Base-by-base conservation (phyloP, 2,797 vertebrate genomes). In the Macropodus opercularis region DNA sequence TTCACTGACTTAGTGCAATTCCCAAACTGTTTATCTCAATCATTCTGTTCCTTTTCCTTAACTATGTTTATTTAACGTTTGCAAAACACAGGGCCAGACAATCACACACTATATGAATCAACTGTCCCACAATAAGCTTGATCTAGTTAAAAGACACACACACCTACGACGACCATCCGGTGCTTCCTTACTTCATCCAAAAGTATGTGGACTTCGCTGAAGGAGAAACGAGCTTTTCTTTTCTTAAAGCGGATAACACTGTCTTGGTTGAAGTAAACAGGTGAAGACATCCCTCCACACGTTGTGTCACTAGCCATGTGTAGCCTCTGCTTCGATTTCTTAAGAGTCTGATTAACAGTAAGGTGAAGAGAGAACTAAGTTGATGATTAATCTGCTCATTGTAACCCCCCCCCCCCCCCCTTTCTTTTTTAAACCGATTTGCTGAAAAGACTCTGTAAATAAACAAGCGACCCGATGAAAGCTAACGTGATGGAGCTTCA, bases 111-210 rank as follows among this genome's bases (percentile, higher is more conserved):
- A 0, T 3, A 36, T 36, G 6, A 29, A 23, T 31, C 6, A 26
- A 3, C 13, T 2, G 44, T 22, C 63, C 36, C 21, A 14, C 2
- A 4, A 29, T 15, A 42, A 38, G 17, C 23, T n/a, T n/a, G n/a
- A n/a, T n/a, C n/a, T n/a, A 43, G n/a, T 6, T 35, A 6, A 13
- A 32, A 26, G 6, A 47, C 46, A 92, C n/a, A n/a, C 92, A 38
- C 79, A 93, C 93, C 93, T 13, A 94, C 91, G 42, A 94, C 84
- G 22, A 94, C 78, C 63, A 80, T 84, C 0, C 91, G 90, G 56
- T 94, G 83, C 70, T 91, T 94, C 50, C 90, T 88, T 67, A 94
- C 92, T 90, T 94, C 92, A 32, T 92, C 92, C 86, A 94, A 62
- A 60, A 94, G 84, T 19, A 92, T 91, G 84, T 94, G 92, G 32